Percentiles rank a stretch among this genome's conserved stretches.
Evolutionary conservation across 53 echinoderm and acorn worm species (phyloP).

Genomic region (Paelopatides confundens): DNA sequence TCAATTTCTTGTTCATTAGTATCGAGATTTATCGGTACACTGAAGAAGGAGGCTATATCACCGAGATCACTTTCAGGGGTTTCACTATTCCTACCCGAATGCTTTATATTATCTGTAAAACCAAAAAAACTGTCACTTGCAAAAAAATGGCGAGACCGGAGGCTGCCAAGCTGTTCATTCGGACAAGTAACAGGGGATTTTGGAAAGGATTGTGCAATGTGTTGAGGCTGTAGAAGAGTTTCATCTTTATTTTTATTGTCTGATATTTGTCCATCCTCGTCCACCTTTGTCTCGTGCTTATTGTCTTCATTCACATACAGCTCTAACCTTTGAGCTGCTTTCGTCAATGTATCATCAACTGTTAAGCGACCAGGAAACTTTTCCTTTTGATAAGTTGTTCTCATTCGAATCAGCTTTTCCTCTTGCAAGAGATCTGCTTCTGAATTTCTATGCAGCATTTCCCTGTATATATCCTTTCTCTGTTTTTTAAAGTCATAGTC

Average conservation of each 20-base stretch:
- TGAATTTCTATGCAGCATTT: constrained; percentile 31
- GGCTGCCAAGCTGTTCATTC: neutral
- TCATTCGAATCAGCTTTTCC: neutral
- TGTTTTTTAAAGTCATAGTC: neutral
- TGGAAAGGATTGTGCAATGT: neutral
- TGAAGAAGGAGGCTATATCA: constrained; percentile 21
- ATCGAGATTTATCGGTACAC: constrained; percentile 8
- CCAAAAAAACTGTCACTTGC: neutral
- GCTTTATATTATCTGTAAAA: neutral
- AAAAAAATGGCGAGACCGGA: constrained; percentile 29
- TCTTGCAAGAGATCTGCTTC: neutral
- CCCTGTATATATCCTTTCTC: constrained; percentile 2
- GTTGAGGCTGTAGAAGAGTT: neutral
- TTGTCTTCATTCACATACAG: neutral
- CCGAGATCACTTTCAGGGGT: neutral
- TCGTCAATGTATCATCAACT: constrained; percentile 14
- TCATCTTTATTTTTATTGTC: neutral
- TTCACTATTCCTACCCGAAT: neutral
- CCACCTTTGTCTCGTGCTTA: neutral
- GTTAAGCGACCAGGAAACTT: neutral
- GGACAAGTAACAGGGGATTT: neutral
- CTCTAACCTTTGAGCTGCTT: constrained; percentile 31
- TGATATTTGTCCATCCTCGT: neutral
- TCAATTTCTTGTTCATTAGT: neutral
- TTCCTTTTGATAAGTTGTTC: neutral